phyloP scores from a whole-genome alignment of 92 coral and sea anemone genomes.

The Diadumene lineata region DNA sequence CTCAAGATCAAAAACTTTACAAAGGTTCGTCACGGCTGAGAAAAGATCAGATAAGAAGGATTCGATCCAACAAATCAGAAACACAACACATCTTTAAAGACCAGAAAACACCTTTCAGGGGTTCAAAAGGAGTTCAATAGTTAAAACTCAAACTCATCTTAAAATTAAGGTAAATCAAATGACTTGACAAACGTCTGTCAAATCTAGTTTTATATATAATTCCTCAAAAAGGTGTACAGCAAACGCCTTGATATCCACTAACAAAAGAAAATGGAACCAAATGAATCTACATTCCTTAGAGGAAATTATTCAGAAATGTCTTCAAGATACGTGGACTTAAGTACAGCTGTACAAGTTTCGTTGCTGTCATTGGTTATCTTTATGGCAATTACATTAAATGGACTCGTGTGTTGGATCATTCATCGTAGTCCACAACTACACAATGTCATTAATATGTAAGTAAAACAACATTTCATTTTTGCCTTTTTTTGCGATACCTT shows the following conservation, averaged over 20 bases:
- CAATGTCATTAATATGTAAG: constrained; percentile 68
- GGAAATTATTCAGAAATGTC: constrained; percentile 33
- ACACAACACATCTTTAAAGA: too few species aligned
- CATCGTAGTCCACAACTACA: constrained; percentile 64
- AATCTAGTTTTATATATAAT: too few species aligned
- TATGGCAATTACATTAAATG: constrained; percentile 62
- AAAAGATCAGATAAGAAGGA: too few species aligned
- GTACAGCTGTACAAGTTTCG: constrained; percentile 20
- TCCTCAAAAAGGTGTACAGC: neutral
- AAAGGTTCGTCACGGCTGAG: too few species aligned
- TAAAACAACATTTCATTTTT: neutral
- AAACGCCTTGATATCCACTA: neutral
- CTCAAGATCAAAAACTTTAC: too few species aligned
- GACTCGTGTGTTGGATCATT: constrained; percentile 70
- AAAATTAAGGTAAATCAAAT: too few species aligned
- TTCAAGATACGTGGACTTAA: constrained; percentile 1
- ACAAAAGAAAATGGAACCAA: constrained; percentile 19
- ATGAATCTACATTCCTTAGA: neutral
- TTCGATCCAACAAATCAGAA: too few species aligned
- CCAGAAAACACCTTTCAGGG: too few species aligned
- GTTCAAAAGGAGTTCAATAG: too few species aligned
- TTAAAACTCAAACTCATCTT: too few species aligned
- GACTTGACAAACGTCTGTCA: too few species aligned
- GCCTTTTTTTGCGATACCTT: neutral
- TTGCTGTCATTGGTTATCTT: constrained; percentile 55